A percentile compares a stretch with the other conserved stretches of the same genome.
phyloP scores from a whole-genome alignment of 2,113 vertebrate species.

The Enhydra lutris region DNA sequence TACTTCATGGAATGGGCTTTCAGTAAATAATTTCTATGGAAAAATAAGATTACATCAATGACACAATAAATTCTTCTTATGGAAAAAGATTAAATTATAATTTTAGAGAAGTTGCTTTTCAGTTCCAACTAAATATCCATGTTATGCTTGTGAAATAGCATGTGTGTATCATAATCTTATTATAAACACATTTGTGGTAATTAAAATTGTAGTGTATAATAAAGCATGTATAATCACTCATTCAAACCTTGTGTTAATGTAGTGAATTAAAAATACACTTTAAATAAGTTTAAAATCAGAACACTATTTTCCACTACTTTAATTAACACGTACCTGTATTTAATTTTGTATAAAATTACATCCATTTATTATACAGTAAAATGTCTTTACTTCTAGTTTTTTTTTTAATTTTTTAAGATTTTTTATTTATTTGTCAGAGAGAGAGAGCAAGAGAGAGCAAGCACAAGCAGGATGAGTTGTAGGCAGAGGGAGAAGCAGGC shows the following conservation, averaged over 20 bases:
- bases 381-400: neutral
- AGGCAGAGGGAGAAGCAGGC: no score
- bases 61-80: neutral
- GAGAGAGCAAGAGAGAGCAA: no score
- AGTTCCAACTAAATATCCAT: neutral
- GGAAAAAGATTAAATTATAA: neutral
- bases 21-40: neutral
- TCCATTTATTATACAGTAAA: neutral
- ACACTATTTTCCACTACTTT: neutral
- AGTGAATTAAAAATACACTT: neutral
- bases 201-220: neutral
- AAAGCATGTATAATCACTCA: neutral
- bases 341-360: neutral
- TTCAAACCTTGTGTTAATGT: neutral
- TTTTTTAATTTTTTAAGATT: no score
- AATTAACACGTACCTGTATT: neutral
- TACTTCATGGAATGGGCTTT: neutral
- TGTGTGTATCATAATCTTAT: neutral
- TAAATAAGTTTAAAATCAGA: conserved; percentile 18
- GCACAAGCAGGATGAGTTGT: no score
- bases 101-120: neutral
- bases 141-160: neutral
- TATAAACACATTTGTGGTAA: neutral
- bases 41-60: neutral
- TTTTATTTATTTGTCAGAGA: no score